These are phyloP conservation scores for Semnopithecus entellus DNA, from an alignment of 2,113 vertebrate genomes.

Conservation along the genomic window DNA sequence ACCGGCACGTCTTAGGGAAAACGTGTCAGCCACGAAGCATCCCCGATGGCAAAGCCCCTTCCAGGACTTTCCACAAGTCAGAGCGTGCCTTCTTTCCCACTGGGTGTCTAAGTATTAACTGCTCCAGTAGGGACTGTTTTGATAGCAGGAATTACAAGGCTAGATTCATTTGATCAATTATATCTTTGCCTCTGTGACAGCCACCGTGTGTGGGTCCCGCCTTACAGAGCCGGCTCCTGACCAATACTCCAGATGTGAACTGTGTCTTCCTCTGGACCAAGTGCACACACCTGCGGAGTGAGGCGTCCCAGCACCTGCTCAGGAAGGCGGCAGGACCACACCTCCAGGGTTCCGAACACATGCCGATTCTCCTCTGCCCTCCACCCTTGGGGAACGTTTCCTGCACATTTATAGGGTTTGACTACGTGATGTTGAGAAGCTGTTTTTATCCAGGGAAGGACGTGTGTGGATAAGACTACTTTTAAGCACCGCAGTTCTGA, in stretches of 20 bases:
- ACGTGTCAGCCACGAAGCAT: rapidly evolving
- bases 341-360: neutral
- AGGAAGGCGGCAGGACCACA: neutral
- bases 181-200: neutral
- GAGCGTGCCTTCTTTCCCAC: neutral
- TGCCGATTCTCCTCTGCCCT: neutral
- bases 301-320: neutral
- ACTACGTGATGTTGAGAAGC: neutral
- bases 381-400: neutral
- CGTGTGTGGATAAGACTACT: neutral
- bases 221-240: neutral
- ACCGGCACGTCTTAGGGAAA: neutral
- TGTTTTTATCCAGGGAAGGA: neutral
- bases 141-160: neutral
- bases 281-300: neutral
- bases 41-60: rapidly evolving
- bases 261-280: neutral
- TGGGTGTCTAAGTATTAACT: neutral
- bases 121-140: neutral
- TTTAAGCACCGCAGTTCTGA: neutral
- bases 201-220: neutral
- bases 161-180: neutral
- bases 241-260: too few species aligned
- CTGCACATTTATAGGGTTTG: neutral
- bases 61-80: neutral